These are phyloP conservation scores for Penaeus chinensis DNA, from an alignment of 1,140 invertebrate species.

Conservation along the genomic window DNA sequence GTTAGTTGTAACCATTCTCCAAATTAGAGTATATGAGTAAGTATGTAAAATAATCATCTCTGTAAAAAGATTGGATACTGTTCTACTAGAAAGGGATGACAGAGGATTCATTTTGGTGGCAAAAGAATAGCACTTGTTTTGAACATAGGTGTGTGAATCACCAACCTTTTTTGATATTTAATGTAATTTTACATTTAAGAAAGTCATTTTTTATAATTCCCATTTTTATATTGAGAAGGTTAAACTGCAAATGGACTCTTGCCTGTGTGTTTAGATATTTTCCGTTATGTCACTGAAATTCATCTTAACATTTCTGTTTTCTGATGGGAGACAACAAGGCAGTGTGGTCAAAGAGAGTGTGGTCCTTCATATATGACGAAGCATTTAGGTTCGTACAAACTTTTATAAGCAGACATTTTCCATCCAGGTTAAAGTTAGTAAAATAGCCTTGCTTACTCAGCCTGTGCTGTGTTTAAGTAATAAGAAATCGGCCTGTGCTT, in stretches of 20 bases:
- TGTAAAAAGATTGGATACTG: not conserved
- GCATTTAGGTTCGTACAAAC: slow-evolving; percentile 11
- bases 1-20: slow-evolving; percentile 40
- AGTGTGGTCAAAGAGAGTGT: slow-evolving; percentile 26
- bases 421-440: not conserved
- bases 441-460: not conserved
- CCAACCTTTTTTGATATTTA: too few species aligned
- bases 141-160: too few species aligned
- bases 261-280: slow-evolving; percentile 24
- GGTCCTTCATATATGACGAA: slow-evolving; percentile 13
- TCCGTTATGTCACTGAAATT: slow-evolving; percentile 30
- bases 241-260: too few species aligned
- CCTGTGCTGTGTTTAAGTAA: not conserved
- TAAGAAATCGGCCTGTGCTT: slow-evolving; percentile 41
- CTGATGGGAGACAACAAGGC: slow-evolving; percentile 28
- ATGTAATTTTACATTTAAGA: too few species aligned
- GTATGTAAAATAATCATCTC: slow-evolving; percentile 8
- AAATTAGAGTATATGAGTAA: slow-evolving; percentile 34
- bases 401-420: slow-evolving; percentile 14
- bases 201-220: too few species aligned
- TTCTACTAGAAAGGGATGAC: slow-evolving; percentile 19
- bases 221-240: too few species aligned
- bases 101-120: slow-evolving; percentile 37
- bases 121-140: too few species aligned
- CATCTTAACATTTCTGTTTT: slow-evolving; percentile 26